These are phyloP conservation scores for Rhinogobio ventralis DNA, from an alignment of 2,797 vertebrate genomes.

Conservation along the genomic window DNA sequence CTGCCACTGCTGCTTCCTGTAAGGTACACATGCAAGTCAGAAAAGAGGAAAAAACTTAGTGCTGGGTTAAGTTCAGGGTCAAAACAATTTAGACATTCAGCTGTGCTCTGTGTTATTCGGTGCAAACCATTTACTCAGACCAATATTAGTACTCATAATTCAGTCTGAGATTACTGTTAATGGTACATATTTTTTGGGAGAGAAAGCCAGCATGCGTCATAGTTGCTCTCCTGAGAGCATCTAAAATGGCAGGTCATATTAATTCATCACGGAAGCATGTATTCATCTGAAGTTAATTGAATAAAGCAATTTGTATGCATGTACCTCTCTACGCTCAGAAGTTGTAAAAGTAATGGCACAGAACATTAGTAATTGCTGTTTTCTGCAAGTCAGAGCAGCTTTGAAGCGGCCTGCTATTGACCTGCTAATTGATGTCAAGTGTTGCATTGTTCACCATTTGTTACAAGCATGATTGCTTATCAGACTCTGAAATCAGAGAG, in stretches of 20 bases:
- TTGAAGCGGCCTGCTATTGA: not conserved
- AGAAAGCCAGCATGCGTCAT: conserved; percentile 11
- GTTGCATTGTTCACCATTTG: conserved; percentile 7
- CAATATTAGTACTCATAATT: conserved; percentile 5
- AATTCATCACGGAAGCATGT: not conserved
- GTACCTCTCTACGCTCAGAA: not conserved
- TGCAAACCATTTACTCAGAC: conserved; percentile 8
- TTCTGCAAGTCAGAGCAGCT: not conserved
- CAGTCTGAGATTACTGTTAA: conserved; percentile 17
- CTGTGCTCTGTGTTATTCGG: not conserved
- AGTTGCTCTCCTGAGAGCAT: conserved; percentile 11
- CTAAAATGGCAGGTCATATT: conserved; percentile 7
- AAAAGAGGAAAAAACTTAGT: not conserved
- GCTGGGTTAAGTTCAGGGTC: not conserved
- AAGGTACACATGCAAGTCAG: not conserved
- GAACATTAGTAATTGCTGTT: conserved; percentile 25
- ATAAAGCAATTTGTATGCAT: conserved; percentile 4
- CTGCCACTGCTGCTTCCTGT: not conserved
- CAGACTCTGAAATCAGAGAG: not conserved
- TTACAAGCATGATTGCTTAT: not conserved
- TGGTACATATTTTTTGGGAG: not conserved
- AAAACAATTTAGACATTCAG: conserved; percentile 10
- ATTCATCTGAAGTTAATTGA: conserved; percentile 5
- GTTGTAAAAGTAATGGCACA: not conserved
- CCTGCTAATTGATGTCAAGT: not conserved